A percentile compares a stretch with the other conserved stretches of the same genome.
Conservation (phyloP, 2,888 invertebrate species). For the Trichacis sp. region DNA sequence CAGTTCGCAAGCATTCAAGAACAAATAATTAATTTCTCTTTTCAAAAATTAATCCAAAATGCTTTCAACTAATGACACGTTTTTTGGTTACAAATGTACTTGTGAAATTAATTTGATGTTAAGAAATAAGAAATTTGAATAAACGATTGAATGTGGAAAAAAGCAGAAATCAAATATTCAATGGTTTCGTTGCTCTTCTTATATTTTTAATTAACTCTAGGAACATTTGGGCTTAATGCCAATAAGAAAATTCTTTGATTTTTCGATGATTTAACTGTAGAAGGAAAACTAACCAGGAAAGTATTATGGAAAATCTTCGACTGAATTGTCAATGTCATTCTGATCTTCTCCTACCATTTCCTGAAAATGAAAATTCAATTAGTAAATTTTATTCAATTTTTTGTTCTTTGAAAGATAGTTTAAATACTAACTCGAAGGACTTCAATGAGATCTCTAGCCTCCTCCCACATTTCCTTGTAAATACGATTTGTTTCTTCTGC, state of each 20-base stretch:
- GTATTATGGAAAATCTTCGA: constrained; percentile 58
- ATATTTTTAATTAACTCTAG: too few relatives aligned
- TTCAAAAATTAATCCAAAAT: constrained; percentile 33
- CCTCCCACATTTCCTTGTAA: constrained; percentile 80
- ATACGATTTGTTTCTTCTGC: constrained; percentile 77
- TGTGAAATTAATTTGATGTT: neutral
- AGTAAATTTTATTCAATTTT: constrained; percentile 13
- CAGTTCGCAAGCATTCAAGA: neutral
- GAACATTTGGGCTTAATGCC: too few relatives aligned
- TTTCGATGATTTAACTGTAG: too few relatives aligned
- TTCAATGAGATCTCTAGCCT: constrained; percentile 81
- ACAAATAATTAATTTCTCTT: neutral
- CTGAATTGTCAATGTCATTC: constrained; percentile 62
- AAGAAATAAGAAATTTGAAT: neutral
- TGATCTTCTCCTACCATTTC: constrained; percentile 76
- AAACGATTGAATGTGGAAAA: constrained; percentile 12
- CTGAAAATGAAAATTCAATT: constrained; percentile 62
- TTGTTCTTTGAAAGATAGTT: neutral
- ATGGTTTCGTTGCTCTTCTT: too few relatives aligned
- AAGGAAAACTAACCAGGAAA: too few relatives aligned
- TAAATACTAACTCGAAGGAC: constrained; percentile 75
- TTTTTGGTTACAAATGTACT: constrained; percentile 5
- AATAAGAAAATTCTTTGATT: too few relatives aligned
- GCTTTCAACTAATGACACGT: constrained; percentile 26
- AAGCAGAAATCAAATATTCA: too few relatives aligned